Conservation (phyloP, 2,113 vertebrate genomes). For the Vidua chalybeata region DNA sequence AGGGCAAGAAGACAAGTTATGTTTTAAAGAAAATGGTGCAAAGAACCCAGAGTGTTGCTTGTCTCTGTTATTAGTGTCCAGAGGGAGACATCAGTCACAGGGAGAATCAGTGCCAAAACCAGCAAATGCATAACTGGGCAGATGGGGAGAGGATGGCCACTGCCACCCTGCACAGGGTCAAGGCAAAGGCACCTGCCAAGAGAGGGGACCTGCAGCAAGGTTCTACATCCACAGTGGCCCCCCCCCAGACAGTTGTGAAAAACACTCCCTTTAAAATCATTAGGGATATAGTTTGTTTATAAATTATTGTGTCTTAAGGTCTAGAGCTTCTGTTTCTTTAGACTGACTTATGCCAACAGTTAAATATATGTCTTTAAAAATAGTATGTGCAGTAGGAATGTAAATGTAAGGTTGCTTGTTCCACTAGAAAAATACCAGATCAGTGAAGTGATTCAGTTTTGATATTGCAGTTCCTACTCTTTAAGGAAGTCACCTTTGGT, state of each 20-base stretch:
- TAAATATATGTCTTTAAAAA: neutral
- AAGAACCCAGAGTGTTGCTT: neutral
- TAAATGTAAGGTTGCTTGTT: neutral
- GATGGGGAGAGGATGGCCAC: neutral
- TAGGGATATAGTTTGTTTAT: neutral
- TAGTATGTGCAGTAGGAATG: neutral
- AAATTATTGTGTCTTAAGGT: neutral
- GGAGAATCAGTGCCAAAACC: neutral
- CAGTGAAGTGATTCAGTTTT: neutral
- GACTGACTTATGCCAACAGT: neutral
- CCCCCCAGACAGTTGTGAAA: neutral
- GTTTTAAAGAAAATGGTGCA: neutral
- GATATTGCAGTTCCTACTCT: neutral
- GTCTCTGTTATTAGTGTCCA: neutral
- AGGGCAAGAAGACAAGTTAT: neutral
- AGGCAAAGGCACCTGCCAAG: neutral
- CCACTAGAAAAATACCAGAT: neutral
- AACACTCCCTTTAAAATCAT: neutral
- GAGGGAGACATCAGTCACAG: neutral
- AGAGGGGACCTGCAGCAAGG: rapidly evolving
- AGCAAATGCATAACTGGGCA: neutral
- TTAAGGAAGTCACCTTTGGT: neutral
- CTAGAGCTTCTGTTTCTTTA: neutral
- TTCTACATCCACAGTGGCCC: neutral
- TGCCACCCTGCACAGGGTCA: rapidly evolving